phyloP scores from a whole-genome alignment of 2,888 invertebrate genomes.

The Apamea monoglypha region DNA sequence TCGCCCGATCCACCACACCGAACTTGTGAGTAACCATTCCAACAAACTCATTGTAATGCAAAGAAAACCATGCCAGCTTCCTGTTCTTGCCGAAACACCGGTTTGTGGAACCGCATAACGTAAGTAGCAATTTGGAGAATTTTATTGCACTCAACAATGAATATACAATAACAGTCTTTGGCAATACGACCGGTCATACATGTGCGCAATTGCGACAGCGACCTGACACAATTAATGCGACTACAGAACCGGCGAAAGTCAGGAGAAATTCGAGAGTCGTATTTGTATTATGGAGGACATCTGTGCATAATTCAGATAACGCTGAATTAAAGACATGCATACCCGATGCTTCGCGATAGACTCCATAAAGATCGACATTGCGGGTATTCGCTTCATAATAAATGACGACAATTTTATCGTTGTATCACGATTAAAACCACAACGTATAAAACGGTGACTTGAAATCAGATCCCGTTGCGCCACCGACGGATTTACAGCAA shows the following conservation, averaged over 20 bases:
- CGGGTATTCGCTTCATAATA: constrained; percentile 45
- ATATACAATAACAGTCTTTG: constrained; percentile 68
- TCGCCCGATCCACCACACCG: constrained; percentile 67
- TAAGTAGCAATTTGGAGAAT: constrained; percentile 66
- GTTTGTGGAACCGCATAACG: constrained; percentile 64
- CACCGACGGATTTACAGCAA: constrained; percentile 75
- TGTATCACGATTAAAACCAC: constrained; percentile 60
- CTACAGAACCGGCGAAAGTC: constrained; percentile 77
- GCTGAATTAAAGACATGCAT: constrained; percentile 47
- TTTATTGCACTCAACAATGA: constrained; percentile 66
- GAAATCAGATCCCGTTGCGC: constrained; percentile 73
- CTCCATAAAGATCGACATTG: constrained; percentile 48
- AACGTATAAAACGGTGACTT: constrained; percentile 64
- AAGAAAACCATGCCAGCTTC: constrained; percentile 71
- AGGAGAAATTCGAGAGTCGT: constrained; percentile 78
- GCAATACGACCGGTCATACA: constrained; percentile 71
- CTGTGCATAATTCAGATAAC: constrained; percentile 59
- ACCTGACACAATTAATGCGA: constrained; percentile 75
- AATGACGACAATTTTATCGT: constrained; percentile 53
- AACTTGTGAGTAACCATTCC: constrained; percentile 61
- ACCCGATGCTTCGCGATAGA: constrained; percentile 31
- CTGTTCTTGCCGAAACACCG: constrained; percentile 65
- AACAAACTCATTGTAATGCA: constrained; percentile 69
- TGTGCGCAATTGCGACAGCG: constrained; percentile 69
- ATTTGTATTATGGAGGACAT: constrained; percentile 62